A percentile compares a stretch with the other conserved stretches of the same genome.
Conservation (phyloP, 23 tunicate genomes). For the Trididemnum clinides region DNA sequence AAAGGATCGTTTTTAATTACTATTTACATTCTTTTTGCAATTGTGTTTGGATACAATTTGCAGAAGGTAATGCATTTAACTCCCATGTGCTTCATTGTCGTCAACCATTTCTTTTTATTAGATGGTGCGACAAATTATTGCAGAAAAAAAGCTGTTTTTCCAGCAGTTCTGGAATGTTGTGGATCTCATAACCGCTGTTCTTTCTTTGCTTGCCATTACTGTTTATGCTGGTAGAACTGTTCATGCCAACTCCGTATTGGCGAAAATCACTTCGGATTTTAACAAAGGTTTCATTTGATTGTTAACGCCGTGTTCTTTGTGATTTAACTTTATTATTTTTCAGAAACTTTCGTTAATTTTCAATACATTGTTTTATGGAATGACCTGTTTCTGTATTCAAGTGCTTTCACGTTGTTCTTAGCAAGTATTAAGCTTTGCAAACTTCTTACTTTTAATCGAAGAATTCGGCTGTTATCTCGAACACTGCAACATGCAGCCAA, state of each 20-base stretch:
- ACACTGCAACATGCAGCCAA: slow-evolving; percentile 54
- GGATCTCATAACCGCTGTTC: slow-evolving; percentile 32
- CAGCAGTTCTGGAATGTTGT: slow-evolving; percentile 68
- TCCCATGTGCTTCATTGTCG: too few relatives aligned
- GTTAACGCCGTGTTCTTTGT: neutral
- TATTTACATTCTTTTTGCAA: slow-evolving; percentile 46
- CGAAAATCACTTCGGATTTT: slow-evolving; percentile 47
- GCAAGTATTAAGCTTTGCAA: slow-evolving; percentile 50
- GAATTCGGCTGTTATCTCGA: slow-evolving; percentile 63
- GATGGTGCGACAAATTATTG: slow-evolving; percentile 28
- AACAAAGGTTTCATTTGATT: slow-evolving; percentile 57
- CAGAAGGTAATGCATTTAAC: slow-evolving; percentile 41
- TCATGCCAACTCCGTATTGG: slow-evolving; percentile 16
- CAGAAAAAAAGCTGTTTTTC: slow-evolving; percentile 31
- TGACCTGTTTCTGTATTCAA: slow-evolving; percentile 54
- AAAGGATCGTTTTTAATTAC: slow-evolving; percentile 52
- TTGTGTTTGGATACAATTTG: slow-evolving; percentile 56
- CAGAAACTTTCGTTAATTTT: slow-evolving; percentile 84
- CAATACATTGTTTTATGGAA: slow-evolving; percentile 73
- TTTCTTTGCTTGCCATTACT: slow-evolving; percentile 51
- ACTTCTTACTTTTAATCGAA: slow-evolving; percentile 61
- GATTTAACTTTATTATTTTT: neutral
- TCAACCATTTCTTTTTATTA: neutral
- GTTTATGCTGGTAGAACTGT: slow-evolving; percentile 52
- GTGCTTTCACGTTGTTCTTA: slow-evolving; percentile 69